Evolutionary conservation across 2,797 vertebrate genomes (phyloP), one percentile per base, ranked within the genome.

Genomic region (Syndactyla subalaris): DNA sequence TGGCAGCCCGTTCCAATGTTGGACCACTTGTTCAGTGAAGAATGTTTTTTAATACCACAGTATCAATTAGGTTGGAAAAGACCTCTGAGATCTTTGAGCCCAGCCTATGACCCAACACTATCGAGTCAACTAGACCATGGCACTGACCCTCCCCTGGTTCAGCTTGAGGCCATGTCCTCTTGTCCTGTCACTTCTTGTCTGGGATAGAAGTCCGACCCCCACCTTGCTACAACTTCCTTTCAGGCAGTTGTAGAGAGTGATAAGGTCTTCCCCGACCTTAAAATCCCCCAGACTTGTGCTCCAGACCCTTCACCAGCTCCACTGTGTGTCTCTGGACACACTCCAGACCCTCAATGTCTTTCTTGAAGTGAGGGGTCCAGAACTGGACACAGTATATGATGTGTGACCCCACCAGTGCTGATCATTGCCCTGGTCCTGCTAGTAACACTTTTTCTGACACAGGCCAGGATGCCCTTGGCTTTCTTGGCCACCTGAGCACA

Each of bases 281-380:
- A 19, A 54, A 32, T 54, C 30, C 20, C 30, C 52, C 52, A 0
- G 32, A 45, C 4, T 3, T 23, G 27, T 65, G 23, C 12, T 72
- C 22, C 45, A 66, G 19, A n/a, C 10, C 12, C 27, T 43, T 58
- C 29, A 1, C 11, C 63, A 70, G 15, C 57, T 83, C 20, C 0
- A 0, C 6, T 43, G 7, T 7, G 27, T 17, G 63, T 63, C 43
- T 38, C 65, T 63, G 43, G 57, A 51, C 5, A 0, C 0, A 0
- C 11, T 57, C 7, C 78, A 76, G 32, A 32, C 1, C 9, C 27
- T 76, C 49, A 43, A 1, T 29, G 55, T 38, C 20, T 1, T 75
- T 57, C 9, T 23, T 38, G 19, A 29, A 45, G 6, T 38, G 36
- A 29, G 16, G 0, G 32, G 10, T 19, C 41, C 63, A 43, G 26